Evolutionary conservation across 2,113 vertebrate genomes (phyloP), one percentile per base, ranked within the genome.

Genomic region (Odontesthes bonariensis): DNA sequence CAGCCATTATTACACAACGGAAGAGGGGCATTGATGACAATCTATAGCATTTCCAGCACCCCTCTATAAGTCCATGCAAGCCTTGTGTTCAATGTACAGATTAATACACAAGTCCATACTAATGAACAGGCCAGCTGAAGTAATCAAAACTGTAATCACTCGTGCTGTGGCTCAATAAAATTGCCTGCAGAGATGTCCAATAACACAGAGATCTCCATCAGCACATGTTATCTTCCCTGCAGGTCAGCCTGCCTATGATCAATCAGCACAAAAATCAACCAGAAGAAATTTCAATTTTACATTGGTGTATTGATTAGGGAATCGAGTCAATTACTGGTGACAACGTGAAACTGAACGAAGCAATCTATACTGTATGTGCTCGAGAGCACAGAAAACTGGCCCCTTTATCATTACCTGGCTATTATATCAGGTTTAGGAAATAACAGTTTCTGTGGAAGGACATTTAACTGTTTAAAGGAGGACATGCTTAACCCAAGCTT

Each of bases 291-390:
- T 90, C 73, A 83, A 79, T 91, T 87, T 90, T 12, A 11, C 46
- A 13, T 79, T 75, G 68, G 55, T n/a, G 54, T 83, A 89, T 91
- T 88, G 90, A 92, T 92, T 61, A 51, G 55, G 52, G 74, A 83
- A 90, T 90, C 32, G 79, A 92, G 84, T 84, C 87, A 87, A 87
- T 93, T 90, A 90, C 74, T 63, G 65, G 69, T 70, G 78, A 86
- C 85, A 89, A 85, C 65, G 58, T 53, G 51, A 70, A 72, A 83
- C 42, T 70, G 63, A 88, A 69, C 10, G 0, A 32, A 42, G 51
- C 57, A 3, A 90, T 91, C 86, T 56, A 86, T 89, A 85, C 2
- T 1, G 75, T 66, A 71, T 54, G 71, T 49, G 51, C 52, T 63
- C 33, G 40, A 63, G 61, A 85, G 69, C 71, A 62, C 19, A 73